phyloP scores from a whole-genome alignment of 1,140 invertebrate genomes.

The Calephelis nemesis region DNA sequence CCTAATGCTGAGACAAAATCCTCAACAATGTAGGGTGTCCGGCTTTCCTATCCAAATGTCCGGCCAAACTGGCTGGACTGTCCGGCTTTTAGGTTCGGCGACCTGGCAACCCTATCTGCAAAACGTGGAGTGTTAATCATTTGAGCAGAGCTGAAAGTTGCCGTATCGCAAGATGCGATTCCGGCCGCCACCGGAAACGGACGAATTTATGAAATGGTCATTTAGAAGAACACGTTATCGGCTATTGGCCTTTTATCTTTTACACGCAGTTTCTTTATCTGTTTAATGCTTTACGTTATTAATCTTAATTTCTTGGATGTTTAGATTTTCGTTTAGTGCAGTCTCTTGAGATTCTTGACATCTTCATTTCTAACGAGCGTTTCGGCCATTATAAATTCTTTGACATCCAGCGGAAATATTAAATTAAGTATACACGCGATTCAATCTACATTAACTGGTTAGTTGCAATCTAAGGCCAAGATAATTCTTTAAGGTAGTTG shows the following conservation, averaged over 20 bases:
- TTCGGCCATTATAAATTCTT: no score
- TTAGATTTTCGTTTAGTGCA: neutral
- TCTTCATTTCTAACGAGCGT: no score
- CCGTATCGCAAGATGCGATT: conserved; percentile 3
- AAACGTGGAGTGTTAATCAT: conserved; percentile 33
- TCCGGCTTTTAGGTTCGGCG: no score
- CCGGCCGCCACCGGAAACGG: conserved; percentile 4
- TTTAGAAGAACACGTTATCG: conserved; percentile 7
- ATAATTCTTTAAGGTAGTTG: no score
- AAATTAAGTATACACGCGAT: no score
- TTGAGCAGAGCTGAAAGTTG: conserved; percentile 31
- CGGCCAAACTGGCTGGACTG: no score
- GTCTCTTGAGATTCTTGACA: neutral
- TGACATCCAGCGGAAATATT: no score
- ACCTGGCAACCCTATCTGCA: conserved; percentile 15
- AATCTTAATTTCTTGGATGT: neutral
- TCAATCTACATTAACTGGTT: no score
- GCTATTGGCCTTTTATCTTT: conserved; percentile 5
- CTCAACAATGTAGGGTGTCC: no score
- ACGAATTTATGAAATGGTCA: neutral
- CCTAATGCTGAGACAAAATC: no score
- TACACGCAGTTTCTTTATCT: neutral
- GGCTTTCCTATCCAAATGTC: no score
- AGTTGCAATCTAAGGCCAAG: no score
- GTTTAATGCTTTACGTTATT: neutral